Evolutionary conservation across 2,113 vertebrate species (phyloP).

Genomic region (Eubucco bourcierii): DNA sequence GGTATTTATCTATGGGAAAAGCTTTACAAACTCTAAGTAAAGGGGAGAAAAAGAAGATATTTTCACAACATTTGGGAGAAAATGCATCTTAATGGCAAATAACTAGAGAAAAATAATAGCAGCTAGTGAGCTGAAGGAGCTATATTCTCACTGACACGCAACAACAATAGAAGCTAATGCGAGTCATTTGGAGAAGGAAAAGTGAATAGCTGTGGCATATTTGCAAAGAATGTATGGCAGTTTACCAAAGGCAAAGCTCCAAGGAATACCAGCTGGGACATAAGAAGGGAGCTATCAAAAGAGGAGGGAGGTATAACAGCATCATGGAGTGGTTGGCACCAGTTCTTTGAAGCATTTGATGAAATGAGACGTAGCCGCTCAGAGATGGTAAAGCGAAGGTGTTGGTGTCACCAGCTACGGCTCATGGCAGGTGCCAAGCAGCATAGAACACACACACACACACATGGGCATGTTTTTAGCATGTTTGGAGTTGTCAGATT

Average conservation of each 20-base stretch:
- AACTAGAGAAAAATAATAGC: slow-evolving; percentile 56
- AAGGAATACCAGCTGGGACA: slow-evolving; percentile 77
- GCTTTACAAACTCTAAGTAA: slow-evolving; percentile 38
- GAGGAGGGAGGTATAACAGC: slow-evolving; percentile 63
- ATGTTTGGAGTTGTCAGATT: neutral
- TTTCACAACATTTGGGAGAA: slow-evolving; percentile 60
- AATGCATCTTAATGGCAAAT: slow-evolving; percentile 60
- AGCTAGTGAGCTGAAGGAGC: slow-evolving; percentile 62
- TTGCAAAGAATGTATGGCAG: slow-evolving; percentile 75
- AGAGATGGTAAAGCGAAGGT: slow-evolving; percentile 28
- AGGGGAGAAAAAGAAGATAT: neutral
- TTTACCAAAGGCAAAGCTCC: slow-evolving; percentile 75
- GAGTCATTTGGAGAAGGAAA: slow-evolving; percentile 71
- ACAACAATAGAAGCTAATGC: slow-evolving; percentile 75
- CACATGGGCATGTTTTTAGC: neutral
- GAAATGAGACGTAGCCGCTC: slow-evolving; percentile 25
- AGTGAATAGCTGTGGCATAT: slow-evolving; percentile 72
- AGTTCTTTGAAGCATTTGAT: slow-evolving; percentile 3
- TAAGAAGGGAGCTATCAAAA: slow-evolving; percentile 64
- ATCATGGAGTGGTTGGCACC: slow-evolving; percentile 67
- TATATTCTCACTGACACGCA: slow-evolving; percentile 63
- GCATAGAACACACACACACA: neutral
- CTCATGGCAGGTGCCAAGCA: neutral
- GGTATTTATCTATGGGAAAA: slow-evolving; percentile 34
- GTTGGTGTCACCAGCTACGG: neutral